phyloP scores from a whole-genome alignment of 2,888 invertebrate genomes.

The Pyrgus malvae region DNA sequence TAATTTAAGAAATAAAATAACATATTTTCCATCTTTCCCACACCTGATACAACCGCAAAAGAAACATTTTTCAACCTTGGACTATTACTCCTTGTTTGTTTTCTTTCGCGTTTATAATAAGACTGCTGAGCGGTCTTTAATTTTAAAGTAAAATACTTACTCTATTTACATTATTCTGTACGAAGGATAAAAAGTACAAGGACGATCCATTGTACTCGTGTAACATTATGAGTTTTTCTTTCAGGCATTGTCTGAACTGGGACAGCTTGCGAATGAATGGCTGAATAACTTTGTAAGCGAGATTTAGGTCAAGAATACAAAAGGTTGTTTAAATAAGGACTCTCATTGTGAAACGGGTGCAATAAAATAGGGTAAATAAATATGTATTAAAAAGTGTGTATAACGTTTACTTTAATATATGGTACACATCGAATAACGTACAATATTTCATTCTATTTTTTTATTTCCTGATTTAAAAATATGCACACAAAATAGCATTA shows the following conservation, averaged over 20 bases:
- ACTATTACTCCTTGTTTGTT: neutral
- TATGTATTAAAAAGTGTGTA: neutral
- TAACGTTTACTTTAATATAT: neutral
- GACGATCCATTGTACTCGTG: slow-evolving; percentile 4
- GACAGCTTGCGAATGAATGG: slow-evolving; percentile 8
- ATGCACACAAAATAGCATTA: too few species aligned
- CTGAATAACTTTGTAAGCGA: neutral
- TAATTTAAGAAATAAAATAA: too few species aligned
- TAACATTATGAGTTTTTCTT: neutral
- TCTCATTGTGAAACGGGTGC: neutral
- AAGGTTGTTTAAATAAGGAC: neutral
- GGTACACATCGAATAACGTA: neutral
- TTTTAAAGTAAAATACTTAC: neutral
- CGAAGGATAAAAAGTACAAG: neutral
- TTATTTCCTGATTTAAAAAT: too few species aligned
- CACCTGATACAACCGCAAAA: too few species aligned
- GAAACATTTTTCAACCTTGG: too few species aligned
- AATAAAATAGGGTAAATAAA: too few species aligned
- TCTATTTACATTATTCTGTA: neutral
- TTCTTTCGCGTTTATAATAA: neutral
- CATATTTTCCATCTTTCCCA: too few species aligned
- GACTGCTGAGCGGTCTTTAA: neutral
- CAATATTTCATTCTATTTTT: too few species aligned
- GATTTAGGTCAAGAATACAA: slow-evolving; percentile 16
- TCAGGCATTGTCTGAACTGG: slow-evolving; percentile 10